Conservation (phyloP, 30 jellyfish, hydroid and myxozoan species). For the Turritopsis rubra region DNA sequence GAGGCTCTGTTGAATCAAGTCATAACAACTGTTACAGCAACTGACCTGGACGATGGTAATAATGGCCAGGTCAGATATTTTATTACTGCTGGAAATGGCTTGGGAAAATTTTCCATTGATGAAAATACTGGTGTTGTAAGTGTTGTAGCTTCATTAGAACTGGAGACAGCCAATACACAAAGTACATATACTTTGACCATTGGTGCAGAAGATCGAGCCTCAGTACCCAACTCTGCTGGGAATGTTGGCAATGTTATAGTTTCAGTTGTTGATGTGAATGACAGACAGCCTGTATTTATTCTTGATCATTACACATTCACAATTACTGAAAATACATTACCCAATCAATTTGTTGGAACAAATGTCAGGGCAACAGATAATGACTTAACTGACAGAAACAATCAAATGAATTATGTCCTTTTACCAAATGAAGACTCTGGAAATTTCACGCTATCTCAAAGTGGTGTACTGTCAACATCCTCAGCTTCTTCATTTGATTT, state of each 20-base stretch:
- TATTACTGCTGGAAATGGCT: slow-evolving; percentile 30
- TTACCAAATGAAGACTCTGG: slow-evolving; percentile 15
- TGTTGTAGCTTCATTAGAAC: slow-evolving; percentile 34
- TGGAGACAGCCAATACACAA: slow-evolving; percentile 32
- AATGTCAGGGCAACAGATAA: slow-evolving; percentile 26
- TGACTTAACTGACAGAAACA: slow-evolving; percentile 17
- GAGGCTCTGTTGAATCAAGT: slow-evolving; percentile 45
- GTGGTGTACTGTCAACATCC: slow-evolving; percentile 20
- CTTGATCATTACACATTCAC: neutral
- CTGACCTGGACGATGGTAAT: slow-evolving; percentile 64
- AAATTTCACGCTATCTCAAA: slow-evolving; percentile 12
- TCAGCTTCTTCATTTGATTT: slow-evolving; percentile 23
- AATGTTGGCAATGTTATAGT: slow-evolving; percentile 22
- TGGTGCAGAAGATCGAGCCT: slow-evolving; percentile 30
- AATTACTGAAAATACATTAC: slow-evolving; percentile 4
- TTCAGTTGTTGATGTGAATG: slow-evolving; percentile 40
- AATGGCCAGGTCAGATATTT: slow-evolving; percentile 39
- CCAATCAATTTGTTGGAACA: slow-evolving; percentile 19
- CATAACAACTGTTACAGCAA: slow-evolving; percentile 51
- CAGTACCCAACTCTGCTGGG: neutral
- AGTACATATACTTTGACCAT: slow-evolving; percentile 40
- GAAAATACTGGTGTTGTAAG: slow-evolving; percentile 55
- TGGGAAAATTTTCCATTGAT: slow-evolving; percentile 18
- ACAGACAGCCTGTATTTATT: slow-evolving; percentile 27
- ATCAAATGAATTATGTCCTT: slow-evolving; percentile 7